Conservation (phyloP, 2,113 vertebrate species). For the Melospiza melodia region DNA sequence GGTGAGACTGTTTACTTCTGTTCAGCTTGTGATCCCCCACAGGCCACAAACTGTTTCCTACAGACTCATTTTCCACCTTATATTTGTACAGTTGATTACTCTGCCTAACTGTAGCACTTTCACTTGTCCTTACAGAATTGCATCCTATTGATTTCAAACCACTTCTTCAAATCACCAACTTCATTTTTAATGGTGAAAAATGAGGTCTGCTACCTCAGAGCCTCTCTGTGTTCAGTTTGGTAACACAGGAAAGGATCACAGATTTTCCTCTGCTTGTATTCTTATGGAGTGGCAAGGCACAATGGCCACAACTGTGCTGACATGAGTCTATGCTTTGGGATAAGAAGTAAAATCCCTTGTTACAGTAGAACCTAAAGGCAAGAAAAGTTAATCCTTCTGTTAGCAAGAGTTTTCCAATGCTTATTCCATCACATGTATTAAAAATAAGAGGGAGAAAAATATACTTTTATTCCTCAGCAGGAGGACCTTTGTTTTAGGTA, state of each 20-base stretch:
- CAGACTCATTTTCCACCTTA: slow-evolving; percentile 14
- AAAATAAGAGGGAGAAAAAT: neutral
- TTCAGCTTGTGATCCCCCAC: neutral
- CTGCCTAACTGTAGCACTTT: slow-evolving; percentile 6
- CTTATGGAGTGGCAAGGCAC: neutral
- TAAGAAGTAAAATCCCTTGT: neutral
- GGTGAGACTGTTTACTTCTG: neutral
- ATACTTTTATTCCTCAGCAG: neutral
- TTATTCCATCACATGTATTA: neutral
- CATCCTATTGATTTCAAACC: slow-evolving; percentile 42
- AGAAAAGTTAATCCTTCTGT: neutral
- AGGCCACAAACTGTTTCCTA: neutral
- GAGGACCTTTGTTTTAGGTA: neutral
- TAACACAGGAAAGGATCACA: neutral
- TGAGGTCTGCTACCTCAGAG: neutral
- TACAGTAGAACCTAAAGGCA: neutral
- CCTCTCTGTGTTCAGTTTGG: neutral
- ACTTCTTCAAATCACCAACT: neutral
- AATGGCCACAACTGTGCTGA: neutral
- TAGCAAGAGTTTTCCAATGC: neutral
- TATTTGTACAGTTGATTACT: slow-evolving; percentile 39
- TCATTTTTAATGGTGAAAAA: slow-evolving; percentile 57
- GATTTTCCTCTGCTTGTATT: neutral
- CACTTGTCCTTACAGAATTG: slow-evolving; percentile 33
- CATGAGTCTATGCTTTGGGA: neutral